These are phyloP conservation scores for Podarcis siculus DNA, from an alignment of 2,797 vertebrate species.

Conservation along the genomic window DNA sequence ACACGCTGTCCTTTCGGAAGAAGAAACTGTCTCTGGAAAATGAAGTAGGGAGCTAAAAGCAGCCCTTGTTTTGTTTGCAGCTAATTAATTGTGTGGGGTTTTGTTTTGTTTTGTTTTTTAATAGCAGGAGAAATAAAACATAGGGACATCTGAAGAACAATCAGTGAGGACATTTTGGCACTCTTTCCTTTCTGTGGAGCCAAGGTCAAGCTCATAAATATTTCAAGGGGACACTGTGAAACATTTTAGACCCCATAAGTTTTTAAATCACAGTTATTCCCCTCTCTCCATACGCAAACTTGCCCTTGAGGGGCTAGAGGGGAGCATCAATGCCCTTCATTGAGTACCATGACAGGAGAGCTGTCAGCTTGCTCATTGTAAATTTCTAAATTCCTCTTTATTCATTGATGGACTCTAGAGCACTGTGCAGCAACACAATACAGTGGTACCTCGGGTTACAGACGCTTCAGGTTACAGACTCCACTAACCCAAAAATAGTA, in stretches of 20 bases:
- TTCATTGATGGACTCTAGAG: too few relatives aligned
- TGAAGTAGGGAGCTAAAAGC: not conserved
- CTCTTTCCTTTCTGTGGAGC: not conserved
- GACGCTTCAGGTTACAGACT: too few relatives aligned
- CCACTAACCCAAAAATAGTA: too few relatives aligned
- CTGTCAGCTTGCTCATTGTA: not conserved
- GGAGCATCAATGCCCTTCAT: too few relatives aligned
- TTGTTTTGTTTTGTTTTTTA: not conserved
- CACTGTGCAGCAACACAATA: too few relatives aligned
- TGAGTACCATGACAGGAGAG: not conserved
- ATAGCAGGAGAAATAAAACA: not conserved
- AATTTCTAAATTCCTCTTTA: too few relatives aligned
- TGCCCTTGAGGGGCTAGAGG: not conserved
- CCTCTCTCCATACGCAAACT: not conserved
- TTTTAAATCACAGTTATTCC: not conserved
- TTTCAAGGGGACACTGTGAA: not conserved
- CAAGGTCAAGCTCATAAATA: not conserved
- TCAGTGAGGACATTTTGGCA: accelerated
- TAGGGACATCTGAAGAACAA: conserved; percentile 7
- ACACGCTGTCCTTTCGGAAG: conserved; percentile 12
- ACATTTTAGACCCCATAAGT: accelerated
- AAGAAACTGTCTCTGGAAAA: conserved; percentile 14
- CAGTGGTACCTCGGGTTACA: too few relatives aligned
- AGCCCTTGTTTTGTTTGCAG: conserved; percentile 17
- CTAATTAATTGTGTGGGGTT: conserved; percentile 9